Conservation (phyloP, 1,140 invertebrate species). For the Sinella curviseta region DNA sequence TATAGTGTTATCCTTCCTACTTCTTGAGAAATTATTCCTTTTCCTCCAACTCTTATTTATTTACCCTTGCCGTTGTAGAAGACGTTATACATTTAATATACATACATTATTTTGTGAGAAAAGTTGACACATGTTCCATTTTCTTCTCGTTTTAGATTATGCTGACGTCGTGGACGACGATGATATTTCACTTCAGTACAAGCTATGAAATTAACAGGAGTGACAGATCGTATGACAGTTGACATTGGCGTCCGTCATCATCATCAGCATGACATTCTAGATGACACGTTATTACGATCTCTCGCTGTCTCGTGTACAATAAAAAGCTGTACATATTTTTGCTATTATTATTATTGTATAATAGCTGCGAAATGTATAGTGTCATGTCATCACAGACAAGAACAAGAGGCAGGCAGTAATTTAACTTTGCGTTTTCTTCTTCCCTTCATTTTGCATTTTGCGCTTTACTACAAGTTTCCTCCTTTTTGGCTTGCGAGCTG, state of each 20-base stretch:
- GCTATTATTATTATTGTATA: not conserved
- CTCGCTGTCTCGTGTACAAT: not conserved
- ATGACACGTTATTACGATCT: constrained; percentile 1
- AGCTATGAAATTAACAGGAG: not conserved
- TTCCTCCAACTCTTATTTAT: too few relatives aligned
- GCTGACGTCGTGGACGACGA: not conserved
- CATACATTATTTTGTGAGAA: not conserved
- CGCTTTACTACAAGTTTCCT: too few relatives aligned
- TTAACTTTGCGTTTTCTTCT: too few relatives aligned
- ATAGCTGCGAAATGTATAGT: too few relatives aligned
- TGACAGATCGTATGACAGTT: constrained; percentile 1
- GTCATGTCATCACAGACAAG: too few relatives aligned
- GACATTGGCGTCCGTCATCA: constrained; percentile 9
- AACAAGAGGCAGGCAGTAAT: too few relatives aligned
- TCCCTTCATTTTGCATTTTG: too few relatives aligned
- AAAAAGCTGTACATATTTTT: not conserved
- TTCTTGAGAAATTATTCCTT: not conserved
- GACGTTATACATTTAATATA: not conserved
- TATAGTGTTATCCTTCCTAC: not conserved
- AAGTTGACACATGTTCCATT: not conserved
- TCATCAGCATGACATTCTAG: not conserved
- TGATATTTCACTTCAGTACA: not conserved
- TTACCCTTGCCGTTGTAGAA: too few relatives aligned
- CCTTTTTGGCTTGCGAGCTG: too few relatives aligned
- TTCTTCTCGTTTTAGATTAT: not conserved